Evolutionary conservation across 2,113 vertebrate genomes (phyloP), one percentile per base, ranked within the genome.

Genomic region (Numida meleagris): DNA sequence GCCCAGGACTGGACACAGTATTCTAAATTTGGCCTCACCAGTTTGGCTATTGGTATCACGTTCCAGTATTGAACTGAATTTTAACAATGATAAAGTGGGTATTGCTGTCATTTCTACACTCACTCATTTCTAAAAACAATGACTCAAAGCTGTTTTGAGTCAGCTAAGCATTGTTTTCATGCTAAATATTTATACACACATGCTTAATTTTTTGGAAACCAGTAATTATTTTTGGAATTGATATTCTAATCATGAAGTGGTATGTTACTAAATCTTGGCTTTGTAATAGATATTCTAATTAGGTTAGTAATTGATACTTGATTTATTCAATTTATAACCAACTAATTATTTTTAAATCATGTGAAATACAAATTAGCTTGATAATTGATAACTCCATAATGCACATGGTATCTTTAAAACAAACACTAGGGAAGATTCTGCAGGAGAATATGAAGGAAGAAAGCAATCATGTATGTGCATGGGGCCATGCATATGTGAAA

Each of bases 261-360:
- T 33, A 89, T 74, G 90, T 88, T 23, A 46, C 0, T 1, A 74
- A 55, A 50, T 33, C 57, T 84, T 82, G 59, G 33, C 42, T 91
- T 91, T 77, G 75, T 66, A 50, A 70, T 36, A 78, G 74, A 46
- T 77, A 85, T 80, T 93, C 71, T 91, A 93, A 94, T 94, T 66
- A 77, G 38, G 18, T 57, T 85, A 63, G 42, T 63, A 88, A 88
- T 57, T 88, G 45, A 70, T 83, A 70, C 17, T 91, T 42, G 29
- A 87, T 58, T 88, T 14, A 66, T 85, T 74, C 71, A 38, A 29
- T 77, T 91, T 58, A 71, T 45, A 71, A 34, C 13, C 15, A 89
- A 40, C n/a, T 55, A 59, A 48, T 61, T 7, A 74, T 70, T 77
- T 63, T 2, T 63, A 77, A 94, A 42, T 24, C n/a, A 80, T 0